phyloP scores from a whole-genome alignment of 2,797 vertebrate species.

The Halcyon badia region DNA sequence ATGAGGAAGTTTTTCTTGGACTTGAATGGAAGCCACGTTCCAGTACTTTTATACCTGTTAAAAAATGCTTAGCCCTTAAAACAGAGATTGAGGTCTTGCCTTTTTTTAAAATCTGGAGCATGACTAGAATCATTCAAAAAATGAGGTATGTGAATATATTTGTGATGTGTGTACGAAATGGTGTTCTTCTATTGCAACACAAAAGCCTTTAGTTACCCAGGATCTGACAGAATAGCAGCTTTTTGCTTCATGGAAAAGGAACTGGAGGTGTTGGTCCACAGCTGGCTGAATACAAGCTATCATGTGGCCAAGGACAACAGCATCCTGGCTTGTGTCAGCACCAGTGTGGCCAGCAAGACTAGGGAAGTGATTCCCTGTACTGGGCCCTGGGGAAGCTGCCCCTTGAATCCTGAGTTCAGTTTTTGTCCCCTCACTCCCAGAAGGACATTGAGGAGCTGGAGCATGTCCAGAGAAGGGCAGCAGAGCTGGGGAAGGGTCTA shows the following conservation, averaged over 20 bases:
- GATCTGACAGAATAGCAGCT: neutral
- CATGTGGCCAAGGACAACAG: no score
- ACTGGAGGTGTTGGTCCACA: no score
- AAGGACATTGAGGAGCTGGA: no score
- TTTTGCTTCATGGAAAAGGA: neutral
- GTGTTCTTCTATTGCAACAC: neutral
- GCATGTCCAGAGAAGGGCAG: no score
- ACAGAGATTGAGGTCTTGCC: neutral
- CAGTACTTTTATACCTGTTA: neutral
- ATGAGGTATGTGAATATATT: fast-evolving
- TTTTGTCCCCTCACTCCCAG: no score
- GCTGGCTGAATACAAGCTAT: no score
- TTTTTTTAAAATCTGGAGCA: neutral
- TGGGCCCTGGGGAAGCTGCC: no score
- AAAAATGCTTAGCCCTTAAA: neutral
- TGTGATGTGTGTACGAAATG: neutral
- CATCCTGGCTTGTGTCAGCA: no score
- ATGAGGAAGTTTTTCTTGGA: neutral
- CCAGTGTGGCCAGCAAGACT: no score
- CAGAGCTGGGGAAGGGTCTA: no score
- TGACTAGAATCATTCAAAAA: neutral
- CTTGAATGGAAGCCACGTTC: neutral
- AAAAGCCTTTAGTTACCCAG: neutral
- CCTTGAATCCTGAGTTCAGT: no score
- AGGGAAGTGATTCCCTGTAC: no score